Evolutionary conservation across 2,888 invertebrate species (phyloP).

Genomic region (Ptilodon capucinus): DNA sequence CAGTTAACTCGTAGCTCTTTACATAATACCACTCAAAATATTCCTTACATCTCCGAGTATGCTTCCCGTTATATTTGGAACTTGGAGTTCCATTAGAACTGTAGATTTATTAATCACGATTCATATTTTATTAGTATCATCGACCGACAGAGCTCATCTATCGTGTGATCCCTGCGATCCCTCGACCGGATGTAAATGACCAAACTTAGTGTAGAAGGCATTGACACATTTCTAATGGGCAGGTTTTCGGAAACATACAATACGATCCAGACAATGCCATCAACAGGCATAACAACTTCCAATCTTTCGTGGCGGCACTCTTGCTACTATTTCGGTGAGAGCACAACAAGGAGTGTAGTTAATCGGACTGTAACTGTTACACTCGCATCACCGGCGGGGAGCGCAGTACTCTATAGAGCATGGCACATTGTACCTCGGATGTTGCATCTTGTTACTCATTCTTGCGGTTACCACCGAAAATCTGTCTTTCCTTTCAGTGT

Average conservation of each 20-base stretch:
- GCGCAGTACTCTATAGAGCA: constrained; percentile 28
- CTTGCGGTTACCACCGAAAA: constrained; percentile 46
- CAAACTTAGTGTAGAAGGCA: constrained; percentile 25
- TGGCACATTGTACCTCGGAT: constrained; percentile 36
- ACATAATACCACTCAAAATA: neutral
- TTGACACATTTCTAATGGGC: constrained; percentile 69
- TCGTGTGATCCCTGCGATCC: neutral
- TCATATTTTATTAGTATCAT: neutral
- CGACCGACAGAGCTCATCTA: neutral
- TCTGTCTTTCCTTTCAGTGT: constrained; percentile 49
- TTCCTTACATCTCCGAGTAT: neutral
- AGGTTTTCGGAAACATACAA: constrained; percentile 97
- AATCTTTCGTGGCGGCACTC: constrained; percentile 94
- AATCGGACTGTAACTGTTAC: constrained; percentile 31
- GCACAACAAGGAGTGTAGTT: constrained; percentile 50
- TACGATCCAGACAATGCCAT: constrained; percentile 92
- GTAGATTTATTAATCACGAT: neutral
- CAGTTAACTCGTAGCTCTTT: neutral
- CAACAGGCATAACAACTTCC: constrained; percentile 98
- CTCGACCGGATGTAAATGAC: neutral
- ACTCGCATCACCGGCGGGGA: constrained; percentile 27
- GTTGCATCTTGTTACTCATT: constrained; percentile 46
- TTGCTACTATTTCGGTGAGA: constrained; percentile 96
- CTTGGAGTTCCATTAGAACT: neutral
- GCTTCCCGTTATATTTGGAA: neutral